Evolutionary conservation across 2,113 vertebrate genomes (phyloP), one percentile per base, ranked within the genome.

Genomic region (Laticauda colubrina): DNA sequence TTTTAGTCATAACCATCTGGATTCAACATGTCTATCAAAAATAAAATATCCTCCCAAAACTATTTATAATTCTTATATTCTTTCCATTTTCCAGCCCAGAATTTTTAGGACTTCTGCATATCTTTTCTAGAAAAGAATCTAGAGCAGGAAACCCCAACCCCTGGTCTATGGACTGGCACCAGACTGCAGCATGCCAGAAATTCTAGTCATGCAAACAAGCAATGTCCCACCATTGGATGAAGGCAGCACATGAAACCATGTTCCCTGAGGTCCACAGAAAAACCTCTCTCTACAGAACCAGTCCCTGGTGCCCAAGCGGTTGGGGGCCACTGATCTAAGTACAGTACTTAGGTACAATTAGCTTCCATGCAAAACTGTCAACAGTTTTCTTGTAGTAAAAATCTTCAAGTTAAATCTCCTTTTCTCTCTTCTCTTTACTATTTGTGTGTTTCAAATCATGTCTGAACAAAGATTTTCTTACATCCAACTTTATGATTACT

Each of bases 361-460:
- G 29, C 54, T 88, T 59, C 26, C 23, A 88, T 39, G 18, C 34
- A 48, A 53, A 88, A 23, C 12, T 26, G 26, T 14, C 59, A 4
- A 39, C 4, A 93, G 0, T 2, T 12, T 54, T 93, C 43, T 43
- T 93, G 55, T 34, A 93, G 53, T 53, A 43, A 91, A 23, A 92
- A 6, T 6, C 9, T 90, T 85, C 3, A 92, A 29, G n/a, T 55
- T 15, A 51, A 3, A 93, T 61, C 85, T 88, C 43, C 1, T 7
- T 15, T 29, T 90, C 61, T 94, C 2, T 29, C 94, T 90, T 56
- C 6, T 88, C 69, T 94, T 6, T 95, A 75, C 24, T 9, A 94
- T 95, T 92, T 93, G 95, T 97, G 95, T 96, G 88, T 96, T 96
- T 96, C 91, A 89, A 75, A 91, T 95, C 93, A 93, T 94, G 95